These are phyloP conservation scores for Patella depressa DNA, from an alignment of 2,888 invertebrate genomes.

Conservation along the genomic window DNA sequence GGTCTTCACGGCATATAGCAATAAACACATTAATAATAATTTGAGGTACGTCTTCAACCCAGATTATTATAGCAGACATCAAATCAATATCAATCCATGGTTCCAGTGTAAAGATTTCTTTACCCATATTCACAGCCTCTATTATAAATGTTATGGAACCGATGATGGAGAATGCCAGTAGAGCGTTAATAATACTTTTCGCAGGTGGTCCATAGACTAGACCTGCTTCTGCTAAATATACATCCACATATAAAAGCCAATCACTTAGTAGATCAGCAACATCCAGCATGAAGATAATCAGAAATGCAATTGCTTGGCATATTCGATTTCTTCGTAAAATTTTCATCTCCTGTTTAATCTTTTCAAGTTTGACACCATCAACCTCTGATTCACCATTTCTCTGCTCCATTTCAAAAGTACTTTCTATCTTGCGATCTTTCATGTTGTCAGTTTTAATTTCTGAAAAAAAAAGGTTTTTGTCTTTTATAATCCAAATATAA, in stretches of 20 bases:
- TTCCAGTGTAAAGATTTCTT: constrained; percentile 36
- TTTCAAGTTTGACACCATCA: constrained; percentile 15
- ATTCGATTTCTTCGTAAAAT: constrained; percentile 20
- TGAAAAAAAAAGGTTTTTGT: too few species aligned
- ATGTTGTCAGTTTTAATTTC: too few species aligned
- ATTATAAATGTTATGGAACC: constrained; percentile 43
- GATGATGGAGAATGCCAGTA: constrained; percentile 47
- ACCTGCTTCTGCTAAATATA: constrained; percentile 42
- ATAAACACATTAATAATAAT: constrained; percentile 46
- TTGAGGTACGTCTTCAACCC: constrained; percentile 50
- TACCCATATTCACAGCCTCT: constrained; percentile 38
- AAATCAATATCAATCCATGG: constrained; percentile 45
- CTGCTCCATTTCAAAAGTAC: constrained; percentile 5
- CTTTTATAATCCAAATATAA: too few species aligned
- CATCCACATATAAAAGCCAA: constrained; percentile 51
- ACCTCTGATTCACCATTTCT: background rate
- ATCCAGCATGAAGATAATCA: constrained; percentile 46
- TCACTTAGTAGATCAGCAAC: constrained; percentile 47
- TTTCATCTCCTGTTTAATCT: constrained; percentile 16
- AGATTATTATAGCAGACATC: constrained; percentile 45
- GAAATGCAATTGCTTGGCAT: constrained; percentile 31
- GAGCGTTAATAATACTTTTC: constrained; percentile 24
- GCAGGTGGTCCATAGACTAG: constrained; percentile 54
- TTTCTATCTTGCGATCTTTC: too few species aligned
- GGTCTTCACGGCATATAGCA: constrained; percentile 53